A percentile compares a stretch with the other conserved stretches of the same genome.
These are phyloP conservation scores for Calephelis nemesis DNA, from an alignment of 1,140 invertebrate genomes.

Conservation along the genomic window DNA sequence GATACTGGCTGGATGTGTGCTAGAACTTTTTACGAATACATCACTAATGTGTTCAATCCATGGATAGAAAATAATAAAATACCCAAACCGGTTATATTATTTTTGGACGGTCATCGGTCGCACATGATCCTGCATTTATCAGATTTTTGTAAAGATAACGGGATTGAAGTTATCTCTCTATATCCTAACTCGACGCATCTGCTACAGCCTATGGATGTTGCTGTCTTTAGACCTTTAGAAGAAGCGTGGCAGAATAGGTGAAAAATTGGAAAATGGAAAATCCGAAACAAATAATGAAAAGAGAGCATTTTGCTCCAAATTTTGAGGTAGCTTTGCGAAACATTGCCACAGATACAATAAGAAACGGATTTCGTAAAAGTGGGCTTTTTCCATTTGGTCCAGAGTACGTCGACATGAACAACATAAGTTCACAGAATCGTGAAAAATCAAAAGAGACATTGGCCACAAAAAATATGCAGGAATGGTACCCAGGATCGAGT, in stretches of 20 bases:
- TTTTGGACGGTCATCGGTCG: slow-evolving; percentile 8
- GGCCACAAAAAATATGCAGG: slow-evolving; percentile 7
- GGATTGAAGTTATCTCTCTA: slow-evolving; percentile 6
- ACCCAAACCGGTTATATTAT: neutral
- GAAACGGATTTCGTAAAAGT: slow-evolving; percentile 32
- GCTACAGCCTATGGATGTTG: slow-evolving; percentile 14
- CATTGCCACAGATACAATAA: slow-evolving; percentile 25
- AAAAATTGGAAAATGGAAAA: slow-evolving; percentile 29
- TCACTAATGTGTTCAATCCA: slow-evolving; percentile 6
- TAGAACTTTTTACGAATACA: slow-evolving; percentile 1
- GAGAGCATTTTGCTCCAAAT: slow-evolving; percentile 29
- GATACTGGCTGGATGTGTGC: slow-evolving; percentile 16
- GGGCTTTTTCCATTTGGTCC: slow-evolving; percentile 32
- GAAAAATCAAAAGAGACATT: neutral
- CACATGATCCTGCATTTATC: neutral
- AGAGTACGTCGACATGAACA: slow-evolving; percentile 31
- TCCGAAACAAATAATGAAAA: slow-evolving; percentile 30
- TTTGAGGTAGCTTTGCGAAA: slow-evolving; percentile 28
- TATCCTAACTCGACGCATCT: slow-evolving; percentile 13
- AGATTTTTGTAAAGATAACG: slow-evolving; percentile 9
- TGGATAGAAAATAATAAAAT: neutral
- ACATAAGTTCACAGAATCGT: slow-evolving; percentile 29
- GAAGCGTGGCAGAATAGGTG: slow-evolving; percentile 29
- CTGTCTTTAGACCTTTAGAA: slow-evolving; percentile 34
- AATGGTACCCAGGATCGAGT: neutral